A percentile compares a stretch with the other conserved stretches of the same genome.
Conservation (phyloP, 2,888 invertebrate genomes). For the Folsomia manolachei region DNA sequence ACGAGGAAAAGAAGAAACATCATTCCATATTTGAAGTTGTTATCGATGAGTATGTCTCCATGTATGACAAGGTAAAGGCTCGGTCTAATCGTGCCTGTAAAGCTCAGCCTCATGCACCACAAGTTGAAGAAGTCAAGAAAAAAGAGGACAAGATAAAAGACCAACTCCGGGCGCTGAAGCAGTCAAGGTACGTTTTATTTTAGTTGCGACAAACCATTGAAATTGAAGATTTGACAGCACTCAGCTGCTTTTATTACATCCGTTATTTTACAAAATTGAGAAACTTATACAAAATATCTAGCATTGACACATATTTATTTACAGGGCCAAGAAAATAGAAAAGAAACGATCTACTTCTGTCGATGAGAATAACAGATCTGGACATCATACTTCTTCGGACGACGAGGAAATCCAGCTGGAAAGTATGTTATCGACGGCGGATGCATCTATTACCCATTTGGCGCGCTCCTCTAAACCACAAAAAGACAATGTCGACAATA, state of each 20-base stretch:
- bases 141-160: constrained; percentile 77
- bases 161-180: constrained; percentile 82
- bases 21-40: constrained; percentile 89
- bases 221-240: neutral
- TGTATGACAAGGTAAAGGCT: constrained; percentile 97
- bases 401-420: constrained; percentile 54
- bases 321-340: constrained; percentile 77
- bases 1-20: constrained; percentile 65
- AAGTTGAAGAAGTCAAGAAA: constrained; percentile 68
- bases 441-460: constrained; percentile 2
- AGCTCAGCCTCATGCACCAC: constrained; percentile 71
- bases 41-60: constrained; percentile 86
- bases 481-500: constrained; percentile 7
- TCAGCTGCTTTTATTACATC: no score
- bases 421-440: constrained; percentile 27
- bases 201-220: neutral
- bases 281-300: neutral
- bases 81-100: constrained; percentile 71
- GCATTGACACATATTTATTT: neutral
- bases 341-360: constrained; percentile 85
- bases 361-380: constrained; percentile 64
- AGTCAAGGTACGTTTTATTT: constrained; percentile 58
- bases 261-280: neutral
- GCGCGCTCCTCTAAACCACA: no score
- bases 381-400: constrained; percentile 62